Conservation (phyloP, 1,140 invertebrate species). For the Gryllus bimaculatus region DNA sequence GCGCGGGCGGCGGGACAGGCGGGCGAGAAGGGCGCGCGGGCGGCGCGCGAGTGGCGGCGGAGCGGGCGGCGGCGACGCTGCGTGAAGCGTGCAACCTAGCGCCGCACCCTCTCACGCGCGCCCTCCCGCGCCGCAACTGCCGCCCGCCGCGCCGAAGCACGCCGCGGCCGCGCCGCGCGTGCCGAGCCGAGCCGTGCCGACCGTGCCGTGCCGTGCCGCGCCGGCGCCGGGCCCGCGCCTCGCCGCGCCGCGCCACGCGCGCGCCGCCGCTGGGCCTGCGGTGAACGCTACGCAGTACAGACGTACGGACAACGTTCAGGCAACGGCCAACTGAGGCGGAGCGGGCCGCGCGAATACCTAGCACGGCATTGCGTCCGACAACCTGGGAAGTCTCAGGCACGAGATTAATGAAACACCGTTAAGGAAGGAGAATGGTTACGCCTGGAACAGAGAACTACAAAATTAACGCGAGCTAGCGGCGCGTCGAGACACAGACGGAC, state of each 20-base stretch:
- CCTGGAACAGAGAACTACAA: conserved; percentile 37
- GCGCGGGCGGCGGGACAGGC: too few species aligned
- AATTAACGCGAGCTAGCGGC: conserved; percentile 9
- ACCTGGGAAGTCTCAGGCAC: conserved; percentile 43
- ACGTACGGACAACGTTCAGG: neutral
- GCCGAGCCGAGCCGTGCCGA: too few species aligned
- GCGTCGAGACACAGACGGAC: neutral
- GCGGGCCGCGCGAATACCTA: conserved; percentile 37
- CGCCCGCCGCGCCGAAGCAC: too few species aligned
- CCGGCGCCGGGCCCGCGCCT: too few species aligned
- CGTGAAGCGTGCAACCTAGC: too few species aligned
- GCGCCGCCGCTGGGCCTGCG: neutral
- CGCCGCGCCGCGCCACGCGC: too few species aligned
- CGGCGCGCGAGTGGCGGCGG: too few species aligned
- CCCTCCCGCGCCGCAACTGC: too few species aligned
- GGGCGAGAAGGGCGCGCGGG: too few species aligned
- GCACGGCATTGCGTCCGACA: conserved; percentile 41
- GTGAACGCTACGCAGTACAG: neutral
- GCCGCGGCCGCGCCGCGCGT: too few species aligned
- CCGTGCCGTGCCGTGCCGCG: neutral
- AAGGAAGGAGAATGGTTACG: conserved; percentile 63
- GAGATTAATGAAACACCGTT: conserved; percentile 51
- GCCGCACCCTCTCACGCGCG: too few species aligned
- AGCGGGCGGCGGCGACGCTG: too few species aligned
- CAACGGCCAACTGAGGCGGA: neutral